Evolutionary conservation across 2,113 vertebrate genomes (phyloP).

Genomic region (Lophius piscatorius): DNA sequence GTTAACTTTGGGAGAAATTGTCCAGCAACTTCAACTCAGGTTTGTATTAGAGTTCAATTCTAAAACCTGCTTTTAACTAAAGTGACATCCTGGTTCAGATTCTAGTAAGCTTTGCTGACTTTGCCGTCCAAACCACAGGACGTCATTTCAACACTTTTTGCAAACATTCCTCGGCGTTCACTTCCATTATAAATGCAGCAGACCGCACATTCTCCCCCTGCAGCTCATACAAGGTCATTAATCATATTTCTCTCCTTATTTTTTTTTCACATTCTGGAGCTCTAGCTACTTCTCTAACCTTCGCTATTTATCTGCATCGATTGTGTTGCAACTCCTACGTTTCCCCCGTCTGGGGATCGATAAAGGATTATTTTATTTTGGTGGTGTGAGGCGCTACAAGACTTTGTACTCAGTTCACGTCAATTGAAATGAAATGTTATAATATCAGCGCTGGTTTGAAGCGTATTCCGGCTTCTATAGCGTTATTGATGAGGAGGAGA

Average conservation of each 20-base stretch:
- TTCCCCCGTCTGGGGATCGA: background rate
- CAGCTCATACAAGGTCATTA: slow-evolving; percentile 1
- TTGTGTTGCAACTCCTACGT: background rate
- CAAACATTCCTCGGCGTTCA: no score
- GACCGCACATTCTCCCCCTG: no score
- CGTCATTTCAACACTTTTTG: no score
- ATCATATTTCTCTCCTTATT: no score
- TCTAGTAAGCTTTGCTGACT: slow-evolving; percentile 34
- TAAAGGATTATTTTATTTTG: slow-evolving; percentile 17
- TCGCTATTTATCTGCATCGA: background rate
- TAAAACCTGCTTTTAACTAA: slow-evolving; percentile 39
- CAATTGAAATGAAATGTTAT: slow-evolving; percentile 40
- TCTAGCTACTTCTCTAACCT: no score
- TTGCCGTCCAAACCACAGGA: background rate
- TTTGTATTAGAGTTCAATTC: slow-evolving; percentile 29
- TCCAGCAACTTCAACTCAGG: slow-evolving; percentile 1
- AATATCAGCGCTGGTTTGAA: slow-evolving; percentile 34
- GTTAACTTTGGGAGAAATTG: slow-evolving; percentile 1
- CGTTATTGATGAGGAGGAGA: background rate
- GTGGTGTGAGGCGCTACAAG: slow-evolving; percentile 3
- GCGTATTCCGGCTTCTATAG: slow-evolving; percentile 18
- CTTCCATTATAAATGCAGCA: no score
- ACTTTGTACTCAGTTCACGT: slow-evolving; percentile 19
- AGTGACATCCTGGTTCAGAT: slow-evolving; percentile 18
- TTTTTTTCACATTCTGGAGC: no score